Base-by-base conservation (phyloP, 2,888 invertebrate genomes). In the Candidula unifasciata region DNA sequence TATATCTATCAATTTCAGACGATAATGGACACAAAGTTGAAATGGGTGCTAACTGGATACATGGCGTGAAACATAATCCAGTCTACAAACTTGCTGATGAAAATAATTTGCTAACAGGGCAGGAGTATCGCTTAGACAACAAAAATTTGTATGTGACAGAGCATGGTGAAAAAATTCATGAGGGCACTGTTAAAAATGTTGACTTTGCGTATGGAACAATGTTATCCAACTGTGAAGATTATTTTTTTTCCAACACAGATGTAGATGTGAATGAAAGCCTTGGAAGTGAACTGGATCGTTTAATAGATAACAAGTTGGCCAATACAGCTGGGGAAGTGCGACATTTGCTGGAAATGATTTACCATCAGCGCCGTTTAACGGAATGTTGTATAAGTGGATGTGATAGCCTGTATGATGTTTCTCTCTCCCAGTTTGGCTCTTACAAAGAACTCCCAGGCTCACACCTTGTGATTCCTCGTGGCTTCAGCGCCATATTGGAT, bases 381-480 rank as follows among this genome's bases (percentile, higher is more conserved):
- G 98, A 98, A 95, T 97, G 97, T 66, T 97, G 97, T 94, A 98
- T 98, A 93, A 97, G 97, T 86, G 98, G 98, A 89, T 97, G 97
- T 94, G 96, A 97, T 94, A 96, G 95, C 90, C 97, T 98, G 97
- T 95, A 96, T 90, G 97, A 98, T 93, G 96, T 98, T 89, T 97
- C 98, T 94, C 95, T 98, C 82, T 94, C 97, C 92, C 97, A 98
- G 94, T 95, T 98, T 94, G 98, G 98, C 86, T 97, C 97, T 91
- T 98, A 98, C 92, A 97, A 97, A 71, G 98, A 98, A 94, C 94
- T 98, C 82, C 98, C 98, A 94, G 98, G 98, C 86, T 97, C 93
- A 52, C 93, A 93, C 85, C 92, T 93, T 80, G 92, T 92, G 57
- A 93, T 93, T 83, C 93, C 93, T 18, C 91, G 92, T 18, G 93